phyloP scores from a whole-genome alignment of 2,797 vertebrate genomes.

The Acrossocheilus fasciatus region DNA sequence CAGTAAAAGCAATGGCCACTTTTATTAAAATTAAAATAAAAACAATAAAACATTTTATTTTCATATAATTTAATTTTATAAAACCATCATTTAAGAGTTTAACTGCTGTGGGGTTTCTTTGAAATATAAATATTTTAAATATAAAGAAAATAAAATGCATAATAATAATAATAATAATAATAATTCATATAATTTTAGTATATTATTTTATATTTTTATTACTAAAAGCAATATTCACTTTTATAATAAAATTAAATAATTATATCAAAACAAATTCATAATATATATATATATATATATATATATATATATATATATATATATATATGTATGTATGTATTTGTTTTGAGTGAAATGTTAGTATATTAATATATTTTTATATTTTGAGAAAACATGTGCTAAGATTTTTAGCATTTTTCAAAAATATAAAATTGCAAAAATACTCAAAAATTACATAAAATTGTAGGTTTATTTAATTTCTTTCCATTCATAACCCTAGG shows the following conservation, averaged over 20 bases:
- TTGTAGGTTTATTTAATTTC: background rate
- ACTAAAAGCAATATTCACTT: background rate
- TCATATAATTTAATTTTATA: background rate
- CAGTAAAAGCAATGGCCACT: no score
- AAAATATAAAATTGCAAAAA: background rate
- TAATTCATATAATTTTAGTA: background rate
- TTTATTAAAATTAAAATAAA: background rate
- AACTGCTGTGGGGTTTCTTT: background rate
- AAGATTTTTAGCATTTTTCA: background rate
- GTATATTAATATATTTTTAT: background rate
- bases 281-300: no score
- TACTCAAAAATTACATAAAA: background rate
- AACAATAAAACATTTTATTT: background rate
- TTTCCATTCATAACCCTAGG: slow-evolving; percentile 44
- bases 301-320: no score
- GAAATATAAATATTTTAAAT: background rate
- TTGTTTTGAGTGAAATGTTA: background rate
- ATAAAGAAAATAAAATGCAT: background rate
- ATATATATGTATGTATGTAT: background rate
- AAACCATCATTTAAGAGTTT: background rate
- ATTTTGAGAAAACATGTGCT: background rate
- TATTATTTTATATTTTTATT: background rate
- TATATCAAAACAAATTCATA: no score
- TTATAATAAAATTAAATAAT: background rate
- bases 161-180: background rate